phyloP scores from a whole-genome alignment of 2,888 invertebrate species.

The Eubasilissa splendida region DNA sequence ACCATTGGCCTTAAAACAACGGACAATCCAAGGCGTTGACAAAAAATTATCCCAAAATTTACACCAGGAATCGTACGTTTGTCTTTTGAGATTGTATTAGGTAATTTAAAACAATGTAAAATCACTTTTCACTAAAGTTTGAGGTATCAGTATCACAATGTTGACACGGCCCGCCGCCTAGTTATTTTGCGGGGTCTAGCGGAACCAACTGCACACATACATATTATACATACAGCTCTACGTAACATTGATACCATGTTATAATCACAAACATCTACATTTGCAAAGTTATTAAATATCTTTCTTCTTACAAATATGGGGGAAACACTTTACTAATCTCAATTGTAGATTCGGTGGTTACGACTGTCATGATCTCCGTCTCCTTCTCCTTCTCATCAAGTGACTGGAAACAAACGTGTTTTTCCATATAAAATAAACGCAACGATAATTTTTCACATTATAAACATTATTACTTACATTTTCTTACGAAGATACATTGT shows the following conservation, averaged over 20 bases:
- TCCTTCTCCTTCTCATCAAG: too few species aligned
- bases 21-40: too few species aligned
- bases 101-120: constrained; percentile 6
- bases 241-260: constrained; percentile 55
- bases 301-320: too few species aligned
- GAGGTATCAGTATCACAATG: constrained; percentile 27
- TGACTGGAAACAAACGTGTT: too few species aligned
- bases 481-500: constrained; percentile 5
- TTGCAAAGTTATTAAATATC: constrained; percentile 30
- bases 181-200: not conserved
- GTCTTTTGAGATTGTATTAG: not conserved
- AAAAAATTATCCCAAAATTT: not conserved
- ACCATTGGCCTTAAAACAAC: not conserved
- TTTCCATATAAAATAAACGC: too few species aligned
- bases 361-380: not conserved
- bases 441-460: constrained; percentile 13
- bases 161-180: too few species aligned
- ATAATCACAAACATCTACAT: constrained; percentile 57
- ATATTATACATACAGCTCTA: constrained; percentile 49
- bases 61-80: not conserved
- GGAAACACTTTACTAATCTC: constrained; percentile 17
- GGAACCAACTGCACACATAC: constrained; percentile 46
- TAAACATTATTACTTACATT: constrained; percentile 25
- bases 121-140: constrained; percentile 15
- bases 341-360: constrained; percentile 23